A percentile compares a stretch with the other conserved stretches of the same genome.
Conservation (phyloP, 2,888 invertebrate genomes). For the Panzeria rudis region DNA sequence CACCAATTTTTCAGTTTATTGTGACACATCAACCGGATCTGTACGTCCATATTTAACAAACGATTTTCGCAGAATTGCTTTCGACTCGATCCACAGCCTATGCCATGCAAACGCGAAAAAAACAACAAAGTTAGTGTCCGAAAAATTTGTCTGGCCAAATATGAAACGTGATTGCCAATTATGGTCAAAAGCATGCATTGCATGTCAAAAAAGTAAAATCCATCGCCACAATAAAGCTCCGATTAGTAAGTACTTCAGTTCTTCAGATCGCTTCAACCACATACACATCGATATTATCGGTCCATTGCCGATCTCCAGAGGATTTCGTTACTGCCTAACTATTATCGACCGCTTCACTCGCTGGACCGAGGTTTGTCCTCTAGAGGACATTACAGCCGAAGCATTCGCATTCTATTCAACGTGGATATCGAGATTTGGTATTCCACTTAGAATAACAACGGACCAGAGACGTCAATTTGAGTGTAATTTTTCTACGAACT, state of each 20-base stretch:
- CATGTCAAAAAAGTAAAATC: neutral
- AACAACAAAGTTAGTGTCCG: neutral
- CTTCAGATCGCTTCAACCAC: neutral
- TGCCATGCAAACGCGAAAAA: neutral
- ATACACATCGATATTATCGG: neutral
- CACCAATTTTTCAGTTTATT: neutral
- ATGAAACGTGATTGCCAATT: neutral
- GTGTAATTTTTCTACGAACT: slow-evolving; percentile 2
- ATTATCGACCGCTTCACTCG: neutral
- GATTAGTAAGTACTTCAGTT: neutral
- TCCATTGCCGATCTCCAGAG: neutral
- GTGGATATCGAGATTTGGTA: neutral
- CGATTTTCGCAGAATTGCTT: too few species aligned
- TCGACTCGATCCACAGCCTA: neutral
- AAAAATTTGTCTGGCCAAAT: neutral
- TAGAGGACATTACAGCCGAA: neutral
- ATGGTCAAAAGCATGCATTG: neutral
- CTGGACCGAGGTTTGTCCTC: neutral
- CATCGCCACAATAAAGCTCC: neutral
- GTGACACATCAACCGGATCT: neutral
- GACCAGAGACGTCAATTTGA: neutral
- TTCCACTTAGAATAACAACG: neutral
- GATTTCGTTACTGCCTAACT: neutral
- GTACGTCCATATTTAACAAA: slow-evolving; percentile 1
- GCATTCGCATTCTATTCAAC: neutral